Base-by-base conservation (phyloP, 2,113 vertebrate species). In the Rhegmatorhina hoffmannsi region DNA sequence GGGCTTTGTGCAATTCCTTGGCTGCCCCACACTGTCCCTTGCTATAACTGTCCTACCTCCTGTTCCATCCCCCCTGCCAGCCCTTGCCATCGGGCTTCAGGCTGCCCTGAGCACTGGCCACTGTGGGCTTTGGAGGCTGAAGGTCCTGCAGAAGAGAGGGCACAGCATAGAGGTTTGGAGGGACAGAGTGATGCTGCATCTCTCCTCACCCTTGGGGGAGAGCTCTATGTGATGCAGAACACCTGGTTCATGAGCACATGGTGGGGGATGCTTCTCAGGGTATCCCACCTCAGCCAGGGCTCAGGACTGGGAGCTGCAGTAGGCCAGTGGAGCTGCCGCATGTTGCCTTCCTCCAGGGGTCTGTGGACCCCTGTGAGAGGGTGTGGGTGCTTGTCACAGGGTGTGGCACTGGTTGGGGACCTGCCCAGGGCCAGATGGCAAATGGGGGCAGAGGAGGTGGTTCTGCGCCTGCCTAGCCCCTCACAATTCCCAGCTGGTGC, bases 391-490 rank as follows among this genome's bases (percentile, higher is more conserved):
- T 63, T 63, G 60, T 52, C 0, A 0, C 29, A 43, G 52, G 47
- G 44, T 59, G 47, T 0, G 0, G 8, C 0, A 0, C 21, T 44
- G 36, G 4, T 13, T 76, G 60, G 59, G 63, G 44, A 63, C 60
- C 66, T 84, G 81, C 72, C 62, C 24, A 14, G 50, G 52, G 68
- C 56, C 90, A 92, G 83, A 47, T 87, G 68, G 55, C 67, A 93
- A 66, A 55, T 3, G 23, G 20, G 31, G 33, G 10, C 1, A 17
- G 64, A 92, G 38, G 38, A 77, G 29, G 40, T 7, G 5, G 18
- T 44, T 86, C 26, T 68, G 29, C 36, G 47, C 44, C 34, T 68
- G 17, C 29, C 24, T 60, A 46, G 52, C 17, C 53, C 28, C n/a
- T 77, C 23, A 2, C 63, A 29, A 3, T 79, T 50, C 44, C 49